Evolutionary conservation across 2,888 invertebrate species (phyloP), one percentile per base, ranked within the genome.

Genomic region (Hyles lineata): DNA sequence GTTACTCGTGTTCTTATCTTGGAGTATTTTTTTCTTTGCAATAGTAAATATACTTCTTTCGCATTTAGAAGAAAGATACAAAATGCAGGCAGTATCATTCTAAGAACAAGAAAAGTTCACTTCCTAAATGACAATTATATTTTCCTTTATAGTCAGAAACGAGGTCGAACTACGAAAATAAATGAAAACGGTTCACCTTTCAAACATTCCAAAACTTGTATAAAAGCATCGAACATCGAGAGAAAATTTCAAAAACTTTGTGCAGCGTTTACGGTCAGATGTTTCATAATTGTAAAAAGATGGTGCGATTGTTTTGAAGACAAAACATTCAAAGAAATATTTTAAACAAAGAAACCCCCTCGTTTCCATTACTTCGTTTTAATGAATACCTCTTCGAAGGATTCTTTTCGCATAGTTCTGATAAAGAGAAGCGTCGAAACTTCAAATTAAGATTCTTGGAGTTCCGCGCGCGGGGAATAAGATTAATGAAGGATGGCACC

Each of bases 381-480:
- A 93, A 92, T 90, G 91, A 93, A 92, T 91, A 89, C 87, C 89
- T 87, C 84, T 82, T 79, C 82, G 87, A 83, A 83, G 89, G 87
- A 94, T 94, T 93, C 93, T 93, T 93, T 92, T 88, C 89, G 87
- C 92, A 94, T 94, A 94, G 93, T 94, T 94, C 89, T 88, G 89
- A 91, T 92, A 90, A 90, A 92, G 92, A 93, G 91, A 88, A 90
- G 90, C 92, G 91, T 89, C 87, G 91, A 92, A 93, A 94, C 92
- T 94, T 94, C 92, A 94, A 94, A 94, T 94, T 94, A 94, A 94
- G 94, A 94, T 94, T 94, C 93, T 90, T 93, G 78, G 91, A 93
- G 94, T 93, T 94, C 91, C 89, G 85, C 82, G 83, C 84, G 82
- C 82, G 80, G 88, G 89, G 91, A 91, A 90, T 88, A 92, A 94